Conservation (phyloP, 2,888 invertebrate species). For the Heliconius sara region DNA sequence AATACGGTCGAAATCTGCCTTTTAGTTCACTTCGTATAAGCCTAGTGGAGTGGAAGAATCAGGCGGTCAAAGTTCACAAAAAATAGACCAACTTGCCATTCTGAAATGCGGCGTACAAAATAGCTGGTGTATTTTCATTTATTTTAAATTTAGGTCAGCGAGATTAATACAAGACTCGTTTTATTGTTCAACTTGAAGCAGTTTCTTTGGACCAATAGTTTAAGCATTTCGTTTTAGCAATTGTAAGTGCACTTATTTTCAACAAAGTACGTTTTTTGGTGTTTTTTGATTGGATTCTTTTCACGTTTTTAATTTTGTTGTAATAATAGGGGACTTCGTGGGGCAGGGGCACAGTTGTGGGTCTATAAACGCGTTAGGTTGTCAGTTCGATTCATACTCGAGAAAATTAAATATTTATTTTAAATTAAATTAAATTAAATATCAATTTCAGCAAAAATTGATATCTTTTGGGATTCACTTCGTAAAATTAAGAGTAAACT, state of each 20-base stretch:
- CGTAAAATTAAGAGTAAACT: no score
- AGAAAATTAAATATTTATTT: no score
- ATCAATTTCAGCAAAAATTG: no score
- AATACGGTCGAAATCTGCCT: conserved; percentile 28
- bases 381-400: no score
- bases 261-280: conserved; percentile 4
- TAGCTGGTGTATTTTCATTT: conserved; percentile 35
- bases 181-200: conserved; percentile 38
- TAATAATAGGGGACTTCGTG: background rate
- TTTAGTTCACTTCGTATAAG: conserved; percentile 35
- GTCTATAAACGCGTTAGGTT: background rate
- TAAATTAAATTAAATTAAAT: no score
- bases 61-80: conserved; percentile 39
- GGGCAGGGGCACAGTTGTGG: fast-evolving
- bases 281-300: background rate
- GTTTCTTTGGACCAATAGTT: conserved; percentile 25
- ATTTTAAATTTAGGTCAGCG: conserved; percentile 42
- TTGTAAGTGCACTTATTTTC: conserved; percentile 15
- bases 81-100: conserved; percentile 30
- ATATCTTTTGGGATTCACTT: no score
- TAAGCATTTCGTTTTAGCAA: background rate
- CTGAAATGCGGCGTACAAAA: conserved; percentile 37
- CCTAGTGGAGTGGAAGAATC: conserved; percentile 39
- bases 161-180: conserved; percentile 41
- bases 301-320: background rate